Percentiles rank a stretch among this genome's conserved stretches.
phyloP scores from a whole-genome alignment of 2,888 invertebrate genomes.

The Sminthurides aquaticus region DNA sequence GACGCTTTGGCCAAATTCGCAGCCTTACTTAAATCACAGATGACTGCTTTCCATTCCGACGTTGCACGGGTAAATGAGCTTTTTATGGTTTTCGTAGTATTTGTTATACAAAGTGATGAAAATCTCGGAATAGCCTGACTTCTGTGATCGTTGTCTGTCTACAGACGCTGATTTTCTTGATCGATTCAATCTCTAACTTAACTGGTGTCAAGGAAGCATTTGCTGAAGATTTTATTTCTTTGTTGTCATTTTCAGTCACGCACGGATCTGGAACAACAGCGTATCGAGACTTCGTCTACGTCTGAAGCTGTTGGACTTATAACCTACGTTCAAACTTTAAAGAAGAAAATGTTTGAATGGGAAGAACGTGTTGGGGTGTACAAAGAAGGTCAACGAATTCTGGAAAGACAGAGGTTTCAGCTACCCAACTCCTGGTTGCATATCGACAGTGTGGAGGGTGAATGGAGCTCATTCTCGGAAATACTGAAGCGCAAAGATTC shows the following conservation, averaged over 20 bases:
- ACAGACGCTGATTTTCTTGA: too few relatives aligned
- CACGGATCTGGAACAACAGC: slow-evolving; percentile 90
- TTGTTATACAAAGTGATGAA: not conserved
- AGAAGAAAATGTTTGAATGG: slow-evolving; percentile 80
- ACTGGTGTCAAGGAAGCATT: too few relatives aligned
- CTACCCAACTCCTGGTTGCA: slow-evolving; percentile 96
- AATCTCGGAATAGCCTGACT: too few relatives aligned
- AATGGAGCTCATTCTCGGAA: slow-evolving; percentile 99
- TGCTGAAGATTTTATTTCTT: too few relatives aligned
- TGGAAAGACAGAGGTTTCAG: slow-evolving; percentile 95
- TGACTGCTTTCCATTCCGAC: slow-evolving; percentile 86
- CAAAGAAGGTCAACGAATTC: slow-evolving; percentile 90
- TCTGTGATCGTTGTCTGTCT: not conserved
- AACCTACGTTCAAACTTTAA: slow-evolving; percentile 95
- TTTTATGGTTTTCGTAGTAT: not conserved
- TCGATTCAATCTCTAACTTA: too few relatives aligned
- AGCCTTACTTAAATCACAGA: slow-evolving; percentile 83
- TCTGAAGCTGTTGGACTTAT: slow-evolving; percentile 98
- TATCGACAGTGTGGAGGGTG: slow-evolving; percentile 97
- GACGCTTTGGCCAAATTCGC: slow-evolving; percentile 97
- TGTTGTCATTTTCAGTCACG: slow-evolving; percentile 80
- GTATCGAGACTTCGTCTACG: slow-evolving; percentile 96
- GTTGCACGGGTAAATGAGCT: slow-evolving; percentile 63
- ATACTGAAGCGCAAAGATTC: slow-evolving; percentile 97
- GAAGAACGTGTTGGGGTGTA: slow-evolving; percentile 62